phyloP scores from a whole-genome alignment of 2,888 invertebrate genomes.

The Scaptomyza cyrtandrae region DNA sequence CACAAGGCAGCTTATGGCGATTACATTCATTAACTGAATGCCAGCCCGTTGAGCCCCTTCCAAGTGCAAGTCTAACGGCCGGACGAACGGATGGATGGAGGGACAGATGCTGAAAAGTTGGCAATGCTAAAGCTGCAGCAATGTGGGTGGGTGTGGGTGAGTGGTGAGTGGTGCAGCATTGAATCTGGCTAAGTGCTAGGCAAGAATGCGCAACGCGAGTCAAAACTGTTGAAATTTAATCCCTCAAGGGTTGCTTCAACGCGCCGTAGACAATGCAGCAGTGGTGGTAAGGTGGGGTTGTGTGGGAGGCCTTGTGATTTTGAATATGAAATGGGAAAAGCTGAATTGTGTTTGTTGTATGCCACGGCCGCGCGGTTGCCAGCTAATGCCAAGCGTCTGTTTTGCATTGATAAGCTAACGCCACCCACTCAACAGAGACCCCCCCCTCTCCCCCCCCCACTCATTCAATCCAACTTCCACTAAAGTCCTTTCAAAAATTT shows the following conservation, averaged over 20 bases:
- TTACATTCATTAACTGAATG: slow-evolving; percentile 77
- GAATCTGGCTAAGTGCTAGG: slow-evolving; percentile 58
- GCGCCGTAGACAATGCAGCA: slow-evolving; percentile 60
- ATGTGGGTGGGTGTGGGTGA: slow-evolving; percentile 15
- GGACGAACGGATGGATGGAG: slow-evolving; percentile 2
- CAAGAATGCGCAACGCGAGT: slow-evolving; percentile 70
- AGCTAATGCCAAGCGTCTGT: slow-evolving; percentile 72
- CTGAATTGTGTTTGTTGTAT: slow-evolving; percentile 4
- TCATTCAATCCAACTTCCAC: neutral
- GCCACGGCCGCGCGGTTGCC: slow-evolving; percentile 16
- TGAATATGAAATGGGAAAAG: slow-evolving; percentile 43
- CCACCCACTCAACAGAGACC: slow-evolving; percentile 7
- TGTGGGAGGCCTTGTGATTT: slow-evolving; percentile 35
- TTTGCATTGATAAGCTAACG: slow-evolving; percentile 78
- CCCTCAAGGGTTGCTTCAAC: slow-evolving; percentile 80
- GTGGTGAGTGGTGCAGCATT: slow-evolving; percentile 24
- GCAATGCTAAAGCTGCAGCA: slow-evolving; percentile 53
- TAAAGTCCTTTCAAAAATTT: slow-evolving; percentile 47
- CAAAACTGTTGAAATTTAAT: slow-evolving; percentile 78
- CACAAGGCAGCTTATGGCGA: slow-evolving; percentile 66
- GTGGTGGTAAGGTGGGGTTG: slow-evolving; percentile 10
- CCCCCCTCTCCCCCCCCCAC: neutral
- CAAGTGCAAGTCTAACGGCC: slow-evolving; percentile 16
- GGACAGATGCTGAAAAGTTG: slow-evolving; percentile 58
- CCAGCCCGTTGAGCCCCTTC: slow-evolving; percentile 34